These are phyloP conservation scores for Felis catus DNA, from an alignment of 2,113 vertebrate genomes.

Conservation along the genomic window DNA sequence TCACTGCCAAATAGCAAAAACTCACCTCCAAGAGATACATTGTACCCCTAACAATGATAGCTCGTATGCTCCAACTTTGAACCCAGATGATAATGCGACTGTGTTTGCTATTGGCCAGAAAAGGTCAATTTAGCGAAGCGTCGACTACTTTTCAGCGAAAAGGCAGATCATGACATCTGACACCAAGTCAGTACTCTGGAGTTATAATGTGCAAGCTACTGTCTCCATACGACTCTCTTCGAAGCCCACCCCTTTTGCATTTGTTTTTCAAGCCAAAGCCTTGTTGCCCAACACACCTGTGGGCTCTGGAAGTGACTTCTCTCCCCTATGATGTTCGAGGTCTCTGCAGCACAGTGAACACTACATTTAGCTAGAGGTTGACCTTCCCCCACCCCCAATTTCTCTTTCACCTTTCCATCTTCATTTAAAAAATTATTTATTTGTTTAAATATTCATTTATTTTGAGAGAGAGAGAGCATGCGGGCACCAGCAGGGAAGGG, in stretches of 20 bases:
- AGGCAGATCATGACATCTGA: conserved; percentile 49
- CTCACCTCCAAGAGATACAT: neutral
- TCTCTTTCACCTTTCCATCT: neutral
- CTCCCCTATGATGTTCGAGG: neutral
- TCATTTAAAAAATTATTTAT: neutral
- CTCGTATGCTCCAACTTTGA: conserved; percentile 62
- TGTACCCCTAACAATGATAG: conserved; percentile 54
- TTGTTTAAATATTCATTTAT: too few relatives aligned
- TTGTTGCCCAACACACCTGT: neutral
- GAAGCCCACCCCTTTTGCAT: neutral
- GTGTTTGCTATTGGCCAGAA: conserved; percentile 68
- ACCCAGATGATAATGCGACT: conserved; percentile 70
- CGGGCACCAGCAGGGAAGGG: too few relatives aligned
- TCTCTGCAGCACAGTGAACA: neutral
- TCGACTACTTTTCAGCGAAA: conserved; percentile 69
- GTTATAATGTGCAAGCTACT: conserved; percentile 25
- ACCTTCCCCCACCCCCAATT: accelerated
- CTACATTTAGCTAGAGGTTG: neutral
- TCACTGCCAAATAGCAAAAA: neutral
- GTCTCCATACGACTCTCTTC: neutral
- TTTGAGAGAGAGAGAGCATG: too few relatives aligned
- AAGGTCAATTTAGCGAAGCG: conserved; percentile 63
- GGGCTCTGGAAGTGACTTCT: neutral
- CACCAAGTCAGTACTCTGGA: conserved; percentile 30
- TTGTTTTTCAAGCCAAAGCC: neutral